Conservation (phyloP, 2,797 vertebrate species). For the Mormyrops attenuatus region DNA sequence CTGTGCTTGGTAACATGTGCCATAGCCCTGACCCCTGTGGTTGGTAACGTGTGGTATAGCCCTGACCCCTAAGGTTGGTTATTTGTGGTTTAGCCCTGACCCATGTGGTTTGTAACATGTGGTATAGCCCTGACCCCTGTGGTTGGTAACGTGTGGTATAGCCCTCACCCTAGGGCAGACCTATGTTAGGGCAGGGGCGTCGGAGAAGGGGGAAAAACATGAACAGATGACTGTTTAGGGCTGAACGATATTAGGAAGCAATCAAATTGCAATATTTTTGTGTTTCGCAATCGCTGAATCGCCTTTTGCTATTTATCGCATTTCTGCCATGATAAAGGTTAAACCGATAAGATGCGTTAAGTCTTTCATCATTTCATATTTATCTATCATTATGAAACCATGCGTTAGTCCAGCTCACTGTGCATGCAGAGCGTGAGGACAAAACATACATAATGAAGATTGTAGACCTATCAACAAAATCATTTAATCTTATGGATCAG, state of each 20-base stretch:
- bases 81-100: neutral
- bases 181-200: neutral
- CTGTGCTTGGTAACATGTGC: neutral
- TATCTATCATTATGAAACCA: too few relatives aligned
- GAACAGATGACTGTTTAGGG: neutral
- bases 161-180: neutral
- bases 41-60: neutral
- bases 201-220: neutral
- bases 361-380: too few relatives aligned
- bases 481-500: too few relatives aligned
- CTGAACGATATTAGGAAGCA: neutral
- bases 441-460: too few relatives aligned
- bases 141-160: neutral
- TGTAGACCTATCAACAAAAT: too few relatives aligned
- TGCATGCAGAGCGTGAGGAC: too few relatives aligned
- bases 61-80: neutral
- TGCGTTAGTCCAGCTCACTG: too few relatives aligned
- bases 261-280: neutral
- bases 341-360: too few relatives aligned
- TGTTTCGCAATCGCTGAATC: neutral
- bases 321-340: too few relatives aligned
- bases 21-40: neutral
- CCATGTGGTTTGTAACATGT: neutral
- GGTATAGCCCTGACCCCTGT: neutral
- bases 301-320: too few relatives aligned